phyloP scores from a whole-genome alignment of 2,113 vertebrate genomes.

The Semicossyphus pulcher region DNA sequence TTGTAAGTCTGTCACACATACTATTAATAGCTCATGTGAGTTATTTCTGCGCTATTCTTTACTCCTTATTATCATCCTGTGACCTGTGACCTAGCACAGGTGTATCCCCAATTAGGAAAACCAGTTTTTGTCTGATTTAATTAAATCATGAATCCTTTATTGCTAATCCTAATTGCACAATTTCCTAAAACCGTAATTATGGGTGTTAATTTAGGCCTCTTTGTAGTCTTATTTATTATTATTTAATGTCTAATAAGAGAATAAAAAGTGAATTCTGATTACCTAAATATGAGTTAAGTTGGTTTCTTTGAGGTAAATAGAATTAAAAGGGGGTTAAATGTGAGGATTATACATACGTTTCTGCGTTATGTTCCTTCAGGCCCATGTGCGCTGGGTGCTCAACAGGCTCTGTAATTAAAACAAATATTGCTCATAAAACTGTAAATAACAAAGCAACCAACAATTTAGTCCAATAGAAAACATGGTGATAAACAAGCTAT shows the following conservation, averaged over 20 bases:
- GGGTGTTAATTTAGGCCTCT: no score
- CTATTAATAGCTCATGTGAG: slow-evolving; percentile 36
- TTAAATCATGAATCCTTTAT: no score
- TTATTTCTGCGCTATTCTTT: slow-evolving; percentile 19
- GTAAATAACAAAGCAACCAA: neutral
- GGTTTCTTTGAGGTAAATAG: neutral
- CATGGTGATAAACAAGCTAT: neutral
- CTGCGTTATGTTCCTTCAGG: neutral
- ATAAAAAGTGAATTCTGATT: no score
- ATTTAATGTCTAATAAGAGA: no score
- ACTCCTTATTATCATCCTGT: neutral
- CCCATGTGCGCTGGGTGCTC: neutral
- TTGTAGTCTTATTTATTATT: no score
- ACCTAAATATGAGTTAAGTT: no score
- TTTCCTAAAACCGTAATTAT: no score
- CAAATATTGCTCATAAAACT: neutral
- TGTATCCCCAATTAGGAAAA: neutral
- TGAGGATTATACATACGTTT: neutral
- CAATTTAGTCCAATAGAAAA: neutral
- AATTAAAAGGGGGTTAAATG: neutral
- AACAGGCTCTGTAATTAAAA: no score
- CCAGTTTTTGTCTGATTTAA: no score
- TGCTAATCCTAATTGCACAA: no score
- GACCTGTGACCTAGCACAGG: neutral
- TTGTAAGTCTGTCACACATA: slow-evolving; percentile 25